Percentiles rank a stretch among this genome's conserved stretches.
Conservation (phyloP, 1,140 invertebrate species). For the Rhagoletis pomonella region DNA sequence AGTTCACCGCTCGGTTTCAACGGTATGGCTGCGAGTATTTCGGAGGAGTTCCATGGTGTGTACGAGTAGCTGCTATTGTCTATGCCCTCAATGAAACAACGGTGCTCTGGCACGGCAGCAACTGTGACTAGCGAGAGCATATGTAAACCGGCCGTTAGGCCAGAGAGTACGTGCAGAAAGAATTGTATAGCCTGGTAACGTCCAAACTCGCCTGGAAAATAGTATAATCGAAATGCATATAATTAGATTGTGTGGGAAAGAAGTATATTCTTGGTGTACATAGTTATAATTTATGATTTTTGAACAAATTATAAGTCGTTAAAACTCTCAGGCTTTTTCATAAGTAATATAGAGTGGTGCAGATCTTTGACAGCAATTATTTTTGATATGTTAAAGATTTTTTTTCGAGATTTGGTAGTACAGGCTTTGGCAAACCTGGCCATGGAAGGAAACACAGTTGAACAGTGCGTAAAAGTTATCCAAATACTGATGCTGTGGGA, state of each 20-base stretch:
- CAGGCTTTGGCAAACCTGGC: no score
- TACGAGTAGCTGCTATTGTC: conserved; percentile 75
- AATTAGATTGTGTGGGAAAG: neutral
- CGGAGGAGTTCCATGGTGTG: conserved; percentile 76
- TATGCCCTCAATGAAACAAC: conserved; percentile 79
- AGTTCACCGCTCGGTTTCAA: conserved; percentile 73
- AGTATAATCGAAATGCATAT: conserved; percentile 53
- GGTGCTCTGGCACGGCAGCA: conserved; percentile 85
- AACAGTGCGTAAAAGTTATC: no score
- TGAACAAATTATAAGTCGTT: no score
- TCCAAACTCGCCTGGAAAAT: conserved; percentile 84
- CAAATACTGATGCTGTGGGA: no score
- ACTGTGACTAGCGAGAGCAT: conserved; percentile 87
- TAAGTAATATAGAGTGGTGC: no score
- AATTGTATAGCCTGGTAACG: conserved; percentile 86
- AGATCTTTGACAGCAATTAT: no score
- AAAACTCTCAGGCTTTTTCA: no score
- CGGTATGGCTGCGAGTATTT: conserved; percentile 76
- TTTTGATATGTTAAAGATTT: no score
- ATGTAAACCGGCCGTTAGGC: conserved; percentile 85
- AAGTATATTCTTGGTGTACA: no score
- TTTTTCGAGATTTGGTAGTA: no score
- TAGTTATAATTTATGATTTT: no score
- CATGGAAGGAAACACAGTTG: no score
- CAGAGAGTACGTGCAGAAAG: conserved; percentile 83